Base-by-base conservation (phyloP, 2,797 vertebrate species). In the Myotis findleyi region DNA sequence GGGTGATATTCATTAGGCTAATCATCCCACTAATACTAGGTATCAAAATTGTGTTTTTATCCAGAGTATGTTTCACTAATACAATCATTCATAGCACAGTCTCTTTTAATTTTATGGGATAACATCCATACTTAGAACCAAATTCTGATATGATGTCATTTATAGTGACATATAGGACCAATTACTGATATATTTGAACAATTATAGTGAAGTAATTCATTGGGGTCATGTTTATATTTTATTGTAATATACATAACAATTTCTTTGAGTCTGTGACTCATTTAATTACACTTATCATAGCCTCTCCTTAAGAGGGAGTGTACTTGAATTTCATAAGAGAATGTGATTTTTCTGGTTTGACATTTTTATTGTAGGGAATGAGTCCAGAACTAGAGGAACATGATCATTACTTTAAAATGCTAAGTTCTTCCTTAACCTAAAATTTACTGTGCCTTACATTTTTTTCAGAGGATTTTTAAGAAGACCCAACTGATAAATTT, bases 361-460 rank as follows among this genome's bases (percentile, higher is more conserved):
- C 12, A 66, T 55, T 88, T 91, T 97, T 77, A 57, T 82, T 89
- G 11, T 23, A 72, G 30, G 23, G 27, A 86, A 72, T 93, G 68
- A 72, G 2, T 85, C 33, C 47, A 73, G 10, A 94, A 11, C 14
- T 25, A 38, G 18, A 77, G 11, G 11, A 92, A 51, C 5, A 44
- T 76, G 13, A 27, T 51, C 5, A 82, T 76, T 72, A 92, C 38
- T 57, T 92, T 83, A 94, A 96, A 95, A 81, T 91, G 30, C 49
- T 27, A 91, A 76, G 3, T 23, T 66, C 21, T 83, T 80, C 27
- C 41, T 79, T 87, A 68, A 84, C 30, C 25, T 89, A 82, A 94
- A 89, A 71, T 47, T 81, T 41, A 72, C 12, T 89, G 7, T 64
- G 91, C 7, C 13, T 85, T 27, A 73, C 3, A 64, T 82, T 81